phyloP scores from a whole-genome alignment of 2,888 invertebrate genomes.

The Anoplius nigerrimus region DNA sequence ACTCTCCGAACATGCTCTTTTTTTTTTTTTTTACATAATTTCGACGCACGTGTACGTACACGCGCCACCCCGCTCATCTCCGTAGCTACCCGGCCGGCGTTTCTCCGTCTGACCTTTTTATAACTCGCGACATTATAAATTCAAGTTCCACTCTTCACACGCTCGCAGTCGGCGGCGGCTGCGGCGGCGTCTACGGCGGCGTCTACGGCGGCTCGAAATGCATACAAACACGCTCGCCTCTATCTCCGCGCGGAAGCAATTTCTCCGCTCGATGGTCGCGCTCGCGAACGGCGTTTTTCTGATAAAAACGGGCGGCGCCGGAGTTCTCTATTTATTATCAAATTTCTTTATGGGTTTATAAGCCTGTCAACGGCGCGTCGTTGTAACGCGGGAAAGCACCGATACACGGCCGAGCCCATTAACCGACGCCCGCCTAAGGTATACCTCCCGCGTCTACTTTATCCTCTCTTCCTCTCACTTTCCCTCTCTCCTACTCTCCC shows the following conservation, averaged over 20 bases:
- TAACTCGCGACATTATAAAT: slow-evolving; percentile 67
- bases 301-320: slow-evolving; percentile 54
- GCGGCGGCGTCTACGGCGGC: too few species aligned
- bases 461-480: neutral
- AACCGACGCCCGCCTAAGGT: slow-evolving; percentile 35
- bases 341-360: slow-evolving; percentile 74
- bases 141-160: slow-evolving; percentile 54
- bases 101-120: slow-evolving; percentile 50
- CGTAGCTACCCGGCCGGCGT: slow-evolving; percentile 27
- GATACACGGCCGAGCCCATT: slow-evolving; percentile 32
- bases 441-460: slow-evolving; percentile 1
- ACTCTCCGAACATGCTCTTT: too few species aligned
- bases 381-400: slow-evolving; percentile 34
- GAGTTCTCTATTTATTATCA: slow-evolving; percentile 70
- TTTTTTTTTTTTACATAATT: too few species aligned
- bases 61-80: slow-evolving; percentile 21
- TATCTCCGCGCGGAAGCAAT: slow-evolving; percentile 30
- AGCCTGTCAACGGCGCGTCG: slow-evolving; percentile 63
- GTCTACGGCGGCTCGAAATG: slow-evolving; percentile 1
- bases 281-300: slow-evolving; percentile 28
- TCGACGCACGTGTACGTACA: slow-evolving; percentile 28
- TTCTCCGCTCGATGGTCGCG: slow-evolving; percentile 28
- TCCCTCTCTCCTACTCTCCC: neutral
- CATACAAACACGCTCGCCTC: too few species aligned
- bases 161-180: slow-evolving; percentile 22